Base-by-base conservation (phyloP, 2,797 vertebrate species). In the Aldrovandia affinis region DNA sequence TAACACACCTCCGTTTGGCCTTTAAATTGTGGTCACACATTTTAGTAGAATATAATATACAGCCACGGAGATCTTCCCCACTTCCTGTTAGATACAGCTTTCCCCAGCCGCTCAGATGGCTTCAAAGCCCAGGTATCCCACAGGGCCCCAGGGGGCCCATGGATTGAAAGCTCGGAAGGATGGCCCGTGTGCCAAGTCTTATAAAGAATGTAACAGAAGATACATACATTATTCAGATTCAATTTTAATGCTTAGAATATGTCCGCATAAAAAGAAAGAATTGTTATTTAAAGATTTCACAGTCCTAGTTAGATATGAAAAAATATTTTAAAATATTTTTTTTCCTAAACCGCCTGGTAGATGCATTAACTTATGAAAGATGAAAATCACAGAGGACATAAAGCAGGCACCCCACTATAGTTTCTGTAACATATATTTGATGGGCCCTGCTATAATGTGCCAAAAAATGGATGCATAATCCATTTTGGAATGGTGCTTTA, bases 111-210 rank as follows among this genome's bases (percentile, higher is more conserved):
- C 86, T 88, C 86, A 81, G 85, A 89, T 86, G 59, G 91, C 92
- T 94, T 95, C 94, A 95, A 95, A 95, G 93, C 92, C 84, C 90
- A 94, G 92, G 93, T 94, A 94, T 92, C 91, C 89, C 92, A 91
- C 89, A 91, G 89, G 89, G 91, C 93, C 93, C 92, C 63, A 87
- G 88, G 91, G 89, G 92, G 92, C 89, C 85, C 86, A 39, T 87
- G 92, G 93, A 95, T 92, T 94, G 94, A 94, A 93, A 92, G 92
- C 92, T 94, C 90, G 90, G 92, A 91, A 92, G 91, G 92, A 93
- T 91, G 90, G 93, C 91, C 91, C 80, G 85, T 89, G 92, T 91
- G 92, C 91, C 94, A 92, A 91, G 93, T 93, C 92, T 93, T 94
- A 93, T 93, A 92, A 95, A 95, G 94, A 95, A 96, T 94, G 91